Percentiles rank a stretch among this genome's conserved stretches.
phyloP scores from a whole-genome alignment of 1,140 invertebrate genomes.

The Tetragonula clypearis region DNA sequence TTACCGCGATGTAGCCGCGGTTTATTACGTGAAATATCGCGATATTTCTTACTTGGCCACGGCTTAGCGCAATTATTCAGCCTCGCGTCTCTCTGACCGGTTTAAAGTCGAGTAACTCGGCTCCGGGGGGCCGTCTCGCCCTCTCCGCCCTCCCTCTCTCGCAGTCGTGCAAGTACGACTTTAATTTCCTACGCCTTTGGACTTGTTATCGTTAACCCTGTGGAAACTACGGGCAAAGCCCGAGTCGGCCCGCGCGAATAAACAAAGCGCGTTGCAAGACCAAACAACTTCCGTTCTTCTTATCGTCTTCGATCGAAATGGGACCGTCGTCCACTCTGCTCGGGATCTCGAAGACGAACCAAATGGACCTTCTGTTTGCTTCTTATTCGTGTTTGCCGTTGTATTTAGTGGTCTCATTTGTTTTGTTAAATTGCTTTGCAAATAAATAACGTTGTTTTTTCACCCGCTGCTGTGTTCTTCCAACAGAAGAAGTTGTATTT shows the following conservation, averaged over 20 bases:
- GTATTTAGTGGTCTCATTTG: not conserved
- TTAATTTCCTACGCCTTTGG: conserved; percentile 29
- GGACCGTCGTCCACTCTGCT: not conserved
- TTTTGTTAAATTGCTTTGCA: not conserved
- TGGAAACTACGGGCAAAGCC: not conserved
- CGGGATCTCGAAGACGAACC: not conserved
- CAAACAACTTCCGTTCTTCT: conserved; percentile 23
- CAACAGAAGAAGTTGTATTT: not conserved
- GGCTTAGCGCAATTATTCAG: conserved; percentile 63
- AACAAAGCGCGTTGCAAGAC: conserved; percentile 15
- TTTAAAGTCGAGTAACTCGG: conserved; percentile 54
- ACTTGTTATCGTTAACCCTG: conserved; percentile 28
- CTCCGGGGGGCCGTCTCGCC: not conserved
- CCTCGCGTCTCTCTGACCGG: conserved; percentile 49
- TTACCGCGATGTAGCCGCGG: conserved; percentile 57
- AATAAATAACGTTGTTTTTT: not conserved
- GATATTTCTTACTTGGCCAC: conserved; percentile 50
- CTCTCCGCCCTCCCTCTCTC: not conserved
- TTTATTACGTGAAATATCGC: conserved; percentile 63
- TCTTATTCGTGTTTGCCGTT: not conserved
- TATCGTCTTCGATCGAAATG: conserved; percentile 7
- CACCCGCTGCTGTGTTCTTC: not conserved
- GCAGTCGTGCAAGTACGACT: not conserved
- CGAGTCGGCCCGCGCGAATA: conserved; percentile 1
- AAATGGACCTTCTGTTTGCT: not conserved